Percentiles rank a stretch among this genome's conserved stretches.
Conservation (phyloP, 2,797 vertebrate genomes). For the Sphenopsis melanotis region DNA sequence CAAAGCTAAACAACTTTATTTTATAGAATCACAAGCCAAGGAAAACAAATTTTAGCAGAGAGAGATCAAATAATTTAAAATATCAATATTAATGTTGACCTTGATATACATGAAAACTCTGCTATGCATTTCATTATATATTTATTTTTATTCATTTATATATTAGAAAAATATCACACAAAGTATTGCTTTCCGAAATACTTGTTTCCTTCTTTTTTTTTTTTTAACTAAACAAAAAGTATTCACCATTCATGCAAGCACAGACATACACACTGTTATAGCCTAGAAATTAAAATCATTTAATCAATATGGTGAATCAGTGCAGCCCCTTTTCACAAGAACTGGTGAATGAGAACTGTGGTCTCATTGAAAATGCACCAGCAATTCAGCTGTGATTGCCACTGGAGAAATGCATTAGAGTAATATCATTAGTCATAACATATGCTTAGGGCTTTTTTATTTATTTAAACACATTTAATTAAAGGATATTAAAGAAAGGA, state of each 20-base stretch:
- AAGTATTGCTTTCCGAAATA: background rate
- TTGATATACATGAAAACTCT: background rate
- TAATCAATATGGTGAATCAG: background rate
- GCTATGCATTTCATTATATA: background rate
- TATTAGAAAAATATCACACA: background rate
- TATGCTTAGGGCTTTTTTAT: background rate
- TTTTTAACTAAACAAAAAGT: background rate
- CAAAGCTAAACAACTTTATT: background rate
- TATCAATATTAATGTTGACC: background rate
- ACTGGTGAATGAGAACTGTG: background rate
- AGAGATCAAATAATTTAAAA: background rate
- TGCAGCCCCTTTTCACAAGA: background rate
- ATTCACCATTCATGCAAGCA: background rate
- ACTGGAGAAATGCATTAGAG: background rate
- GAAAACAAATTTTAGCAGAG: background rate
- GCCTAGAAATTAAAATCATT: background rate
- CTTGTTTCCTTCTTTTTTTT: background rate
- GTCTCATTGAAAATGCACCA: background rate
- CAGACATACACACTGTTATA: background rate
- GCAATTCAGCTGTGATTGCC: background rate
- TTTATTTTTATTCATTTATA: background rate
- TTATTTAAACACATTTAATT: conserved; percentile 19
- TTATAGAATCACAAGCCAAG: background rate
- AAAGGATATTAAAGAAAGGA: background rate
- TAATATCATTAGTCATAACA: background rate